Percentiles rank a stretch among this genome's conserved stretches.
These are phyloP conservation scores for Nephrocerus scutellatus DNA, from an alignment of 2,888 invertebrate genomes.

Conservation along the genomic window DNA sequence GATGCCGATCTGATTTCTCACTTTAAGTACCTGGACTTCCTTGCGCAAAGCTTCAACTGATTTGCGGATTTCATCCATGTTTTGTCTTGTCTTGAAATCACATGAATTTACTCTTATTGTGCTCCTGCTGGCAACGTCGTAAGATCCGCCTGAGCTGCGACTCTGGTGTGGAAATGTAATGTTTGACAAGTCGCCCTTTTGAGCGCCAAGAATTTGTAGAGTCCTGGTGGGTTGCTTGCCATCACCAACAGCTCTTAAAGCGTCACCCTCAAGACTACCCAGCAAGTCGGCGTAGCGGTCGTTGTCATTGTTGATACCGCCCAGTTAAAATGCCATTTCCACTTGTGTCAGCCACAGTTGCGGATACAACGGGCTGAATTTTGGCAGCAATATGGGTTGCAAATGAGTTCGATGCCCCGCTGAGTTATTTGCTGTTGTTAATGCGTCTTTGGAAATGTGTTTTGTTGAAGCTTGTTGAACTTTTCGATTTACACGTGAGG, in stretches of 20 bases:
- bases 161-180: too few relatives aligned
- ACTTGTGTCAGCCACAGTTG: too few relatives aligned
- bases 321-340: slow-evolving; percentile 5
- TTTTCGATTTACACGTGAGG: too few relatives aligned
- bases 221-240: slow-evolving; percentile 1
- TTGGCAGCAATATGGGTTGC: background rate
- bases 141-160: too few relatives aligned
- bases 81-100: slow-evolving; percentile 1
- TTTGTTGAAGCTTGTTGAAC: too few relatives aligned
- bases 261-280: slow-evolving; percentile 11
- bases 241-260: slow-evolving; percentile 7
- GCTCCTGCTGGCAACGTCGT: slow-evolving; percentile 3
- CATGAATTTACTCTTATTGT: background rate
- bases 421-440: too few relatives aligned
- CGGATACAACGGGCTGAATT: slow-evolving; percentile 2
- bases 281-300: slow-evolving; percentile 8
- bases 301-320: slow-evolving; percentile 1
- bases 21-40: background rate
- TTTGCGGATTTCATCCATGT: slow-evolving; percentile 3
- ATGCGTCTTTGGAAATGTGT: too few relatives aligned
- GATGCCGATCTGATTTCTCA: too few relatives aligned
- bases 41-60: slow-evolving; percentile 2
- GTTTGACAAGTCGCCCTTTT: too few relatives aligned
- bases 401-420: too few relatives aligned
- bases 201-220: slow-evolving; percentile 6